phyloP scores from a whole-genome alignment of 1,140 invertebrate species.

The Orchestia grillus region DNA sequence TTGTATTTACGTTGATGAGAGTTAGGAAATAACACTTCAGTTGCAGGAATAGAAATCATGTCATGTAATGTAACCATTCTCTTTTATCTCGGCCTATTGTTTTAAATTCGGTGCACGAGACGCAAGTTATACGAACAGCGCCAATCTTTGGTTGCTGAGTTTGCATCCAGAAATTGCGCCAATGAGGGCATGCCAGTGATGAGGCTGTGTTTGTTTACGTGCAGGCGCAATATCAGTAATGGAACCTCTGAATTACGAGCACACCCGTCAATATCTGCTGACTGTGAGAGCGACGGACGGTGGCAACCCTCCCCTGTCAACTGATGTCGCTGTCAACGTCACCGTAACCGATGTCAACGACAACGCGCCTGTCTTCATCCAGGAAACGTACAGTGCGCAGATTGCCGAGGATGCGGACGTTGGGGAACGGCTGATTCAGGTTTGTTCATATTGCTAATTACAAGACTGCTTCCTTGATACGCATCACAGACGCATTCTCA shows the following conservation, averaged over 20 bases:
- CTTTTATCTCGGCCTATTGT: not conserved
- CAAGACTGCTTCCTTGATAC: not conserved
- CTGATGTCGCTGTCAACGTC: slow-evolving; percentile 88
- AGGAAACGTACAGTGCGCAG: slow-evolving; percentile 82
- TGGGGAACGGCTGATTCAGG: slow-evolving; percentile 77
- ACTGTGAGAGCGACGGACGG: slow-evolving; percentile 92
- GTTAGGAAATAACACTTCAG: too few relatives aligned
- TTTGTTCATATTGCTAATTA: not conserved
- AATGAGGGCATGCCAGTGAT: not conserved
- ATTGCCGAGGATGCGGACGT: slow-evolving; percentile 84
- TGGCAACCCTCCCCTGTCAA: slow-evolving; percentile 86
- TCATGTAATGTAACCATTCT: too few relatives aligned
- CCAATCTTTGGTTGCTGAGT: too few relatives aligned
- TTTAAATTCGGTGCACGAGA: not conserved
- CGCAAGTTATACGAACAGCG: not conserved
- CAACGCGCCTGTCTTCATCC: slow-evolving; percentile 86
- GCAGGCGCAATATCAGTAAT: slow-evolving; percentile 81
- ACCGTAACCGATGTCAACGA: slow-evolving; percentile 90
- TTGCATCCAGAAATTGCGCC: too few relatives aligned
- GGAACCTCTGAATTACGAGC: slow-evolving; percentile 87
- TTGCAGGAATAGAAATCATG: too few relatives aligned
- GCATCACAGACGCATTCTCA: not conserved
- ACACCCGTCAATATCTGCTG: slow-evolving; percentile 84
- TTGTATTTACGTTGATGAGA: too few relatives aligned
- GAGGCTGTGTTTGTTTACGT: not conserved